Evolutionary conservation across 2,797 vertebrate species (phyloP).

Genomic region (Pelobates cultripes): DNA sequence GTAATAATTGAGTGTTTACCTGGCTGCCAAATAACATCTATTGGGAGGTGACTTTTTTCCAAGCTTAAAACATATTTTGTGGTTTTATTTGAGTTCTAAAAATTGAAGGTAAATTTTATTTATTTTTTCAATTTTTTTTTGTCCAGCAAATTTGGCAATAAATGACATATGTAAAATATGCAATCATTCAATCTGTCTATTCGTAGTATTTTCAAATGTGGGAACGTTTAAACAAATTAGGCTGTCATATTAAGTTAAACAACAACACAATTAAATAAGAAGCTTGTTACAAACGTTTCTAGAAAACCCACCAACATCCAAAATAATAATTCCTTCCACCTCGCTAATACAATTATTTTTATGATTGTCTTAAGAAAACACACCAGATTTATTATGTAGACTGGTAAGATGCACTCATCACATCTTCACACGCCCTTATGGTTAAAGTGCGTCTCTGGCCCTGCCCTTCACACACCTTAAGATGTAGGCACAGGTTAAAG

Average conservation of each 20-base stretch:
- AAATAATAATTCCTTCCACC: background rate
- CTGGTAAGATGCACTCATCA: conserved; percentile 35
- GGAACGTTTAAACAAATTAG: no score
- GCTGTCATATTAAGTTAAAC: background rate
- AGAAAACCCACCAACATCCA: background rate
- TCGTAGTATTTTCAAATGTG: no score
- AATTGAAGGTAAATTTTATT: no score
- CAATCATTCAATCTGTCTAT: no score
- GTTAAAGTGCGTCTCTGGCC: conserved; percentile 30
- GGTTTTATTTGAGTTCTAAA: no score
- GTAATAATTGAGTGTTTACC: no score
- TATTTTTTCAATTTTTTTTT: no score
- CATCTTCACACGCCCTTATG: conserved; percentile 44
- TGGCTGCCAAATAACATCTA: no score
- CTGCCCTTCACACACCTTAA: conserved; percentile 38
- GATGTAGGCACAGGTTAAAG: conserved; percentile 5
- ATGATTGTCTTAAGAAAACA: conserved; percentile 4
- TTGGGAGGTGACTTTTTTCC: no score
- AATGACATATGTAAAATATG: no score
- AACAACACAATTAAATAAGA: background rate
- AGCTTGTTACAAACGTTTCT: background rate
- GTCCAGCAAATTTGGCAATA: no score
- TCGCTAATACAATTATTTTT: background rate
- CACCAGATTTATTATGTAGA: conserved; percentile 33
- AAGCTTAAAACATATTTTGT: no score